Base-by-base conservation (phyloP, 2,888 invertebrate species). In the Nomada fucata region DNA sequence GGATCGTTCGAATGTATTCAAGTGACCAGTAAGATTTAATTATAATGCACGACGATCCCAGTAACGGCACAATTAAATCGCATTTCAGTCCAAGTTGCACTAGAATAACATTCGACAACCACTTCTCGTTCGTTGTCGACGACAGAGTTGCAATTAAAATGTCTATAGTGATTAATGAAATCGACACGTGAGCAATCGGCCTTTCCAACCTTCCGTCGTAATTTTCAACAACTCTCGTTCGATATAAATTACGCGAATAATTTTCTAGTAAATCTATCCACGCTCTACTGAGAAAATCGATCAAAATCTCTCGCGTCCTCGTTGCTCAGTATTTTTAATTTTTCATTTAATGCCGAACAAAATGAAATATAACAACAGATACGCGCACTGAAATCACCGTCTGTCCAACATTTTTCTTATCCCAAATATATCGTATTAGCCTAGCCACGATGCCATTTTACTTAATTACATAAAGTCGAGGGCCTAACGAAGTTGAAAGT, bases 91-190 rank as follows among this genome's bases (percentile, higher is more conserved):
- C 63, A 78, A 80, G 64, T 79, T 87, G 74, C 73, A 75, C 73
- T 83, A 50, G 73, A 81, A 69, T 86, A 74, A 72, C 64, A 76
- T 72, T 76, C 76, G 42, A 76, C 63, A 69, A 65, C n/a, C 59
- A 70, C 73, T 76, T 67, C 76, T 57, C 60, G 42, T 55, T 60
- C 23, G 55, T 59, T 55, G 59, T 23, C 42, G 55, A 68, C 73
- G n/a, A 57, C 72, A 50, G 57, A 60, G 55, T 79, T 69, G 82
- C 78, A 83, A 87, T 89, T 87, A 82, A 85, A 89, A 82, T 67
- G 78, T 86, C 79, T 55, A 70, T 76, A 20, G 83, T 78, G 85
- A 87, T 87, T 79, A 85, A 86, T 80, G 86, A 83, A 60, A 57
- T 36, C 70, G 67, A 79, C 70, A 79, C 73, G 57, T 36, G 78